A percentile compares a stretch with the other conserved stretches of the same genome.
phyloP scores from a whole-genome alignment of 1,140 invertebrate genomes.

The Drosophila baimaii region DNA sequence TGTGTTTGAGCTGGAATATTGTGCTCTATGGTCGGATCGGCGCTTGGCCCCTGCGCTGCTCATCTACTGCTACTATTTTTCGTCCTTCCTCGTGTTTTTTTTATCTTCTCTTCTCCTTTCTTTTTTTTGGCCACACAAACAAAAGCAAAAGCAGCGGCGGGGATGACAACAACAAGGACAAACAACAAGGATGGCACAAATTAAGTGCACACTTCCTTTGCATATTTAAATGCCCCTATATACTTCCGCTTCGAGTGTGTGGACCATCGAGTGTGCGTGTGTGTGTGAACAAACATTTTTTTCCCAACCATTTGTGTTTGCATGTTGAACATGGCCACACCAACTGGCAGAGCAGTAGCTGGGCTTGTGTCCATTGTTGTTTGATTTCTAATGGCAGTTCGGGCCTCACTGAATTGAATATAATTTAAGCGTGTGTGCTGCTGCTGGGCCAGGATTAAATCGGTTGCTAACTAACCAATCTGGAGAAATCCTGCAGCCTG shows the following conservation, averaged over 20 bases:
- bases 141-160: constrained; percentile 53
- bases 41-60: constrained; percentile 51
- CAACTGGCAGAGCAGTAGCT: constrained; percentile 31
- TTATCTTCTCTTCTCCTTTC: constrained; percentile 10
- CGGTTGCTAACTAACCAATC: constrained; percentile 33
- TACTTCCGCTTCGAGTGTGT: constrained; percentile 77
- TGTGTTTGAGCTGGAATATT: constrained; percentile 79
- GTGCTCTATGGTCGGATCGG: constrained; percentile 71
- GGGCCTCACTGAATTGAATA: constrained; percentile 47
- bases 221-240: constrained; percentile 83
- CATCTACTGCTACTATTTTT: constrained; percentile 24
- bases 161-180: constrained; percentile 56
- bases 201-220: constrained; percentile 82
- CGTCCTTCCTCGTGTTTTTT: constrained; percentile 9
- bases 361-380: constrained; percentile 59
- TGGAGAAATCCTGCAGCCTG: constrained; percentile 21
- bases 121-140: constrained; percentile 45
- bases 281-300: constrained; percentile 73
- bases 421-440: constrained; percentile 60
- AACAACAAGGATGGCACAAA: constrained; percentile 81
- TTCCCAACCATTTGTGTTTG: constrained; percentile 74
- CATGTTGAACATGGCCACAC: constrained; percentile 77
- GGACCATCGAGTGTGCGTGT: constrained; percentile 13
- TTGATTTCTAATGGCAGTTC: constrained; percentile 74
- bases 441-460: constrained; percentile 18